Conservation (phyloP, 2,888 invertebrate genomes). For the Euzetes globulus region DNA sequence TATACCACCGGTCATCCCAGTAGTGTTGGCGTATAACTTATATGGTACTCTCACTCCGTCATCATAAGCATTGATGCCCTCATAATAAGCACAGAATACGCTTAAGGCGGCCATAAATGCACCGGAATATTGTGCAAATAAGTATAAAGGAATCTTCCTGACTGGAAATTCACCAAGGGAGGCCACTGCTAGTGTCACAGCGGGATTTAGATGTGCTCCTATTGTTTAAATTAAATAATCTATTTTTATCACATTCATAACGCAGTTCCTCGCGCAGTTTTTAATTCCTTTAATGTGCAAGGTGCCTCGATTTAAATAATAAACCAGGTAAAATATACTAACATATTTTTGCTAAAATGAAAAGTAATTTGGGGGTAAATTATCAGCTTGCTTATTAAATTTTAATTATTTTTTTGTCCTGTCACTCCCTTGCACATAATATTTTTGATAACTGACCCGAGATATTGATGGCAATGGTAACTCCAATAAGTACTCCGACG, state of each 20-base stretch:
- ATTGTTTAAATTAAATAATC: too few species aligned
- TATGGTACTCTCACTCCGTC: conserved; percentile 46
- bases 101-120: conserved; percentile 31
- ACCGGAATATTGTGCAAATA: conserved; percentile 45
- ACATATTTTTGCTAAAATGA: too few species aligned
- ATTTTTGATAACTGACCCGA: conserved; percentile 28
- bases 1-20: conserved; percentile 51
- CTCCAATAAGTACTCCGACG: conserved; percentile 35
- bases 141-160: conserved; percentile 48
- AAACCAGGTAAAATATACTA: too few species aligned
- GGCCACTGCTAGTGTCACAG: conserved; percentile 44
- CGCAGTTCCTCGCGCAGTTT: neutral
- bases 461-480: conserved; percentile 25
- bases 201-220: neutral
- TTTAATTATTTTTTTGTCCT: too few species aligned
- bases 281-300: neutral
- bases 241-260: too few species aligned
- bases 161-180: conserved; percentile 47
- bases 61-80: conserved; percentile 44
- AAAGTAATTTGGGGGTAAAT: too few species aligned
- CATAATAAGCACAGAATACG: conserved; percentile 41
- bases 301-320: too few species aligned
- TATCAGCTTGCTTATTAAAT: too few species aligned
- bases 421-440: neutral
- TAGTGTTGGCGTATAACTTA: conserved; percentile 21